These are phyloP conservation scores for Drosophila littoralis DNA, from an alignment of 1,140 invertebrate genomes.

Conservation along the genomic window DNA sequence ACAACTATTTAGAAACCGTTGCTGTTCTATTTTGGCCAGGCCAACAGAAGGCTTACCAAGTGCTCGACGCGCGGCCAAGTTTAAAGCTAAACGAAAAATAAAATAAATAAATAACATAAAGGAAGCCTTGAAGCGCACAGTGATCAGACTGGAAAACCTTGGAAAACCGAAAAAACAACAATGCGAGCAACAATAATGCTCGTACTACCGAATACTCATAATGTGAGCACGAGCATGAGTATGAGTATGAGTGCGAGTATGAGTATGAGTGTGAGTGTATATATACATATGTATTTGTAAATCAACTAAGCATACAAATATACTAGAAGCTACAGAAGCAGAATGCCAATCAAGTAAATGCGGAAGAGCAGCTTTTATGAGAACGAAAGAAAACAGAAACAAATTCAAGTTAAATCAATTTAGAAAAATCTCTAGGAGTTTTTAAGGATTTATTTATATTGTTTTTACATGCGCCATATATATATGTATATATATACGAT, in stretches of 20 bases:
- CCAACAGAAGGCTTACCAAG: constrained; percentile 67
- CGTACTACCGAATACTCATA: constrained; percentile 18
- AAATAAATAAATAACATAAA: constrained; percentile 29
- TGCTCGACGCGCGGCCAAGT: constrained; percentile 11
- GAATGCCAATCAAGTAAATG: not conserved
- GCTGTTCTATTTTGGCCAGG: constrained; percentile 82
- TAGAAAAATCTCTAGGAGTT: too few species aligned
- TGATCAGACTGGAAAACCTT: constrained; percentile 78
- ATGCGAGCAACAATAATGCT: constrained; percentile 43
- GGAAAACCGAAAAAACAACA: constrained; percentile 63
- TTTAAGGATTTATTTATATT: too few species aligned
- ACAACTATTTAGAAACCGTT: constrained; percentile 77
- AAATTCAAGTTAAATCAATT: not conserved
- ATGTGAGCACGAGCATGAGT: not conserved
- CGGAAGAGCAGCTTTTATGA: not conserved
- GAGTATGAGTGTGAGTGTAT: not conserved
- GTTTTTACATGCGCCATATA: too few species aligned
- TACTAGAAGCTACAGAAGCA: not conserved
- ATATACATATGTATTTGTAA: not conserved
- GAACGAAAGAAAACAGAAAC: not conserved
- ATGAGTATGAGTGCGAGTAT: not conserved
- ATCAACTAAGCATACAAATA: not conserved
- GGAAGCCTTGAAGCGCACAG: constrained; percentile 70
- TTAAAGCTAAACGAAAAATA: constrained; percentile 2
- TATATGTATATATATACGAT: too few species aligned